Evolutionary conservation across 2,113 vertebrate species (phyloP).

Genomic region (Alectura lathami): DNA sequence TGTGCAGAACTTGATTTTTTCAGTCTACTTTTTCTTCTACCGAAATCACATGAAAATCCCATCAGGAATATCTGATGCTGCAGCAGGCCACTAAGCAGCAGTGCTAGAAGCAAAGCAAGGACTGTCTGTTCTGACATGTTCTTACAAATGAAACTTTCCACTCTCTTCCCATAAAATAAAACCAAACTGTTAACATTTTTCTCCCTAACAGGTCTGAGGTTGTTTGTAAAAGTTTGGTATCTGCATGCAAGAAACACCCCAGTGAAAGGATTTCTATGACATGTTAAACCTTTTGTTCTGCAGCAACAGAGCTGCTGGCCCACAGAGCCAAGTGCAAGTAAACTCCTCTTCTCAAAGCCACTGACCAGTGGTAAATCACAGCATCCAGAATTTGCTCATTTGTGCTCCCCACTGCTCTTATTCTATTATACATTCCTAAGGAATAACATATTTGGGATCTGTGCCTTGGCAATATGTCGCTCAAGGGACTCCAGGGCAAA

Average conservation of each 20-base stretch:
- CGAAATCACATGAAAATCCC: not conserved
- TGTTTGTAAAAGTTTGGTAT: not conserved
- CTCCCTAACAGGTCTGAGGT: not conserved
- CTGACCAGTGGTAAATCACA: not conserved
- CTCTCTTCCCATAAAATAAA: not conserved
- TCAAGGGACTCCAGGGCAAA: not conserved
- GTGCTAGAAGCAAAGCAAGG: rapidly evolving
- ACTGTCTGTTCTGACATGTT: not conserved
- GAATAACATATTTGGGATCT: not conserved
- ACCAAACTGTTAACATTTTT: not conserved
- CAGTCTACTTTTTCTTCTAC: not conserved
- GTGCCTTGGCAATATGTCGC: not conserved
- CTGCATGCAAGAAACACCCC: not conserved
- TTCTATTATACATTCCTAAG: rapidly evolving
- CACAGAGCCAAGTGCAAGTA: not conserved
- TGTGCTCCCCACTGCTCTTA: not conserved
- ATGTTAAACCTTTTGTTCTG: not conserved
- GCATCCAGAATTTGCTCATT: rapidly evolving
- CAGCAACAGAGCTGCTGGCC: not conserved
- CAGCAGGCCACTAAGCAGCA: not conserved
- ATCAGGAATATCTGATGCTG: not conserved
- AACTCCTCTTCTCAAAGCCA: not conserved
- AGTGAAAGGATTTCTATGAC: not conserved
- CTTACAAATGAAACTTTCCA: not conserved
- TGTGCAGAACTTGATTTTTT: not conserved